A percentile compares a stretch with the other conserved stretches of the same genome.
Evolutionary conservation across 1,140 invertebrate genomes (phyloP).

Genomic region (Zophobas morio): DNA sequence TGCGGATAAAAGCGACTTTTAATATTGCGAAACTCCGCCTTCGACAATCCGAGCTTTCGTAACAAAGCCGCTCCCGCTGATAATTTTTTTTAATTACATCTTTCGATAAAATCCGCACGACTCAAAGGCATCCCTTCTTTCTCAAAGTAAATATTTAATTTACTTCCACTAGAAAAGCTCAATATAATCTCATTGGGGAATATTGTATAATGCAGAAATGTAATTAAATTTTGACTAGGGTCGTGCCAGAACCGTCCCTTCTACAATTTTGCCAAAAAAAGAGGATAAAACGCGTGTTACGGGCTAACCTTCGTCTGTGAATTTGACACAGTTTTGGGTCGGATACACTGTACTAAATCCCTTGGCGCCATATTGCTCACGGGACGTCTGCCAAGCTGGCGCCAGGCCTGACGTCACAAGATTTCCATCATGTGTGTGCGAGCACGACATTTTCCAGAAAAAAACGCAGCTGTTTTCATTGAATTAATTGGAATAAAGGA

Average conservation of each 20-base stretch:
- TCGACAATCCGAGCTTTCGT: too few relatives aligned
- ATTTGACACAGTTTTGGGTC: constrained; percentile 27
- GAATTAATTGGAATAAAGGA: constrained; percentile 21
- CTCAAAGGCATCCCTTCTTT: constrained; percentile 2
- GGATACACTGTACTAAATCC: not conserved
- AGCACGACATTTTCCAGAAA: not conserved
- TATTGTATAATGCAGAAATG: constrained; percentile 17
- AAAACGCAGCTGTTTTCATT: constrained; percentile 11
- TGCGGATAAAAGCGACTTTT: too few relatives aligned
- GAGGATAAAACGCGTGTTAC: not conserved
- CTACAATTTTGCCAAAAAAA: not conserved
- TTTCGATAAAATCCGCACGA: not conserved
- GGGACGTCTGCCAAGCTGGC: constrained; percentile 47
- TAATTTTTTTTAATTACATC: constrained; percentile 12
- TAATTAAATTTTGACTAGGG: constrained; percentile 33
- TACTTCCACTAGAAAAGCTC: constrained; percentile 27
- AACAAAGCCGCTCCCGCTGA: too few relatives aligned
- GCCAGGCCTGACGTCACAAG: constrained; percentile 35
- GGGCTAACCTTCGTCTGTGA: not conserved
- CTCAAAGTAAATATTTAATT: constrained; percentile 35
- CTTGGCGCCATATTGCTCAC: constrained; percentile 44
- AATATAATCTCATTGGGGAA: constrained; percentile 32
- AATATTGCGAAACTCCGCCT: too few relatives aligned
- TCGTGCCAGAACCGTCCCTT: constrained; percentile 2
- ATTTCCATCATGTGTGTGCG: constrained; percentile 38